Conservation (phyloP, 2,797 vertebrate species). For the Chelidonichthys spinosus region DNA sequence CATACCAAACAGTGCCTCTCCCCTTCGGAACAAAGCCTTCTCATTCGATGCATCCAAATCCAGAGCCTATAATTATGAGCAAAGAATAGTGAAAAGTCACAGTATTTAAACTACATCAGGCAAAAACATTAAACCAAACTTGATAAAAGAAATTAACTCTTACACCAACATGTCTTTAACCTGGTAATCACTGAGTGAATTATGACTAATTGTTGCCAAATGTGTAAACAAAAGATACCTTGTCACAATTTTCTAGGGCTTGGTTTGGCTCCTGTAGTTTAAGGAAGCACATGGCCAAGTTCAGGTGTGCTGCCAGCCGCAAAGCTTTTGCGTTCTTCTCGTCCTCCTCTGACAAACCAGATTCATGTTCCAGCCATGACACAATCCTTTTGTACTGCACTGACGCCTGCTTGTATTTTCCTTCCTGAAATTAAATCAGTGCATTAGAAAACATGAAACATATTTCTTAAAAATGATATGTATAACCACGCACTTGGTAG, state of each 20-base stretch:
- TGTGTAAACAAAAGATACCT: slow-evolving; percentile 81
- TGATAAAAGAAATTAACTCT: neutral
- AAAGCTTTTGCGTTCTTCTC: slow-evolving; percentile 87
- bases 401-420: slow-evolving; percentile 92
- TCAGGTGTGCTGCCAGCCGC: slow-evolving; percentile 93
- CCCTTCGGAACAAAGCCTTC: slow-evolving; percentile 95
- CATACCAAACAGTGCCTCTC: slow-evolving; percentile 91
- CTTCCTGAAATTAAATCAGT: slow-evolving; percentile 83
- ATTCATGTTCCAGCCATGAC: slow-evolving; percentile 94
- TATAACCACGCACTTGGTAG: neutral
- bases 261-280: slow-evolving; percentile 90
- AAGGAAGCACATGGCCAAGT: slow-evolving; percentile 96
- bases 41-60: slow-evolving; percentile 91
- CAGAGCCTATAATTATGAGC: slow-evolving; percentile 84
- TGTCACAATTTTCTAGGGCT: slow-evolving; percentile 93
- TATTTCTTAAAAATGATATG: neutral
- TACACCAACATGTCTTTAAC: neutral
- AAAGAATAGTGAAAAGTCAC: neutral
- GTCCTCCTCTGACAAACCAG: slow-evolving; percentile 85
- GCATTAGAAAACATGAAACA: slow-evolving; percentile 10
- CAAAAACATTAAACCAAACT: neutral
- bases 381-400: slow-evolving; percentile 97
- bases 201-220: neutral
- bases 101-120: neutral
- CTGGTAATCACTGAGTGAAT: neutral